These are phyloP conservation scores for Catamblyrhynchus diadema DNA, from an alignment of 2,797 vertebrate genomes.

Conservation along the genomic window DNA sequence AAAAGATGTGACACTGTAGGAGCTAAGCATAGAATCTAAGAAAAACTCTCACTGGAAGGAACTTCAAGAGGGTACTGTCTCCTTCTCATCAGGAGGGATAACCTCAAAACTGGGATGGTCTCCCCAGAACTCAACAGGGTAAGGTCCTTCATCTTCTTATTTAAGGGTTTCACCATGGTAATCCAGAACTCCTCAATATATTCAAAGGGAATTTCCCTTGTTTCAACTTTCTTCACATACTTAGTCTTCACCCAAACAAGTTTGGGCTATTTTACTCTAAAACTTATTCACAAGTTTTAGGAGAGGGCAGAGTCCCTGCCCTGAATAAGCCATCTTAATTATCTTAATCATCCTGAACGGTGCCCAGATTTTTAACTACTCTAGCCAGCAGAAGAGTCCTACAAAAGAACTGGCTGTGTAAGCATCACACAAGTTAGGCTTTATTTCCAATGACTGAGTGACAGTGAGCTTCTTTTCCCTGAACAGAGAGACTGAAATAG, in stretches of 20 bases:
- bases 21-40: background rate
- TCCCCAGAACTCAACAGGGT: background rate
- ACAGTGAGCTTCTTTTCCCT: background rate
- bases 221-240: background rate
- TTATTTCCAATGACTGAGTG: background rate
- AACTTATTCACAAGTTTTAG: background rate
- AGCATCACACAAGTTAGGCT: background rate
- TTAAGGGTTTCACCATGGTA: background rate
- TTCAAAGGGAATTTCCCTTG: background rate
- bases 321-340: background rate
- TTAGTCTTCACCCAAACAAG: background rate
- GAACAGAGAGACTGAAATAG: background rate
- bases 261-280: background rate
- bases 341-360: background rate
- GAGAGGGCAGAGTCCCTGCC: background rate
- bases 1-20: rapidly evolving
- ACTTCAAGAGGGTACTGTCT: background rate
- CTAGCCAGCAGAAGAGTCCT: background rate
- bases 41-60: background rate
- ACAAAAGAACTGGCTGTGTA: background rate
- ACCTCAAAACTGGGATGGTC: background rate
- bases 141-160: background rate
- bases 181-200: background rate
- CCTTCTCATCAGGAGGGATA: background rate
- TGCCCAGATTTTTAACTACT: background rate